A percentile compares a stretch with the other conserved stretches of the same genome.
Evolutionary conservation across 37 sponge, comb jelly and placozoan species (phyloP).

Genomic region (Dysidea cf. avara): DNA sequence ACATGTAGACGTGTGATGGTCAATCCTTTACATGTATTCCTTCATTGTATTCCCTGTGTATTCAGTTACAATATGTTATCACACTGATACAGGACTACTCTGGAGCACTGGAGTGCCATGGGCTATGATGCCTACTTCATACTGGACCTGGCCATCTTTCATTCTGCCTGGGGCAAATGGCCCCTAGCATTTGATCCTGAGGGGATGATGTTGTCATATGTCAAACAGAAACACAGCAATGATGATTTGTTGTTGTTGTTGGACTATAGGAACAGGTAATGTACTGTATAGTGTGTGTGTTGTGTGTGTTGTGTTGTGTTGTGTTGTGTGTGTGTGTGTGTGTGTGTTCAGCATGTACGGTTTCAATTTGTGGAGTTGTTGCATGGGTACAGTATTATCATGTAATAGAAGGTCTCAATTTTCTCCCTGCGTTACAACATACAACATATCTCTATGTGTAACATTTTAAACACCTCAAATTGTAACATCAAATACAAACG

Average conservation of each 20-base stretch:
- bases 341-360: not conserved
- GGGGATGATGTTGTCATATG: slow-evolving; percentile 1
- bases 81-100: too few species aligned
- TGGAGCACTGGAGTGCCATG: not conserved
- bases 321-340: not conserved
- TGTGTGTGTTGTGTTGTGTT: too few species aligned
- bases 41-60: too few species aligned
- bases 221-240: slow-evolving; percentile 4
- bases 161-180: slow-evolving; percentile 40
- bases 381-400: not conserved
- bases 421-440: too few species aligned
- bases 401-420: too few species aligned
- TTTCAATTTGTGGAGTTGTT: not conserved
- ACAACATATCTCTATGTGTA: too few species aligned
- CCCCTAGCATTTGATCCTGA: slow-evolving; percentile 54
- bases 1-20: too few species aligned
- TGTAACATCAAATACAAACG: not conserved
- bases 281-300: too few species aligned
- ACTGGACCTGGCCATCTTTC: slow-evolving; percentile 1
- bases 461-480: too few species aligned
- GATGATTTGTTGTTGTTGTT: slow-evolving; percentile 21
- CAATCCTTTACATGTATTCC: too few species aligned
- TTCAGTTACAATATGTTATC: too few species aligned
- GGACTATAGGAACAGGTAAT: slow-evolving; percentile 43
- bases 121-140: not conserved